phyloP scores from a whole-genome alignment of 2,888 invertebrate genomes.

The Syrista parreyssii region DNA sequence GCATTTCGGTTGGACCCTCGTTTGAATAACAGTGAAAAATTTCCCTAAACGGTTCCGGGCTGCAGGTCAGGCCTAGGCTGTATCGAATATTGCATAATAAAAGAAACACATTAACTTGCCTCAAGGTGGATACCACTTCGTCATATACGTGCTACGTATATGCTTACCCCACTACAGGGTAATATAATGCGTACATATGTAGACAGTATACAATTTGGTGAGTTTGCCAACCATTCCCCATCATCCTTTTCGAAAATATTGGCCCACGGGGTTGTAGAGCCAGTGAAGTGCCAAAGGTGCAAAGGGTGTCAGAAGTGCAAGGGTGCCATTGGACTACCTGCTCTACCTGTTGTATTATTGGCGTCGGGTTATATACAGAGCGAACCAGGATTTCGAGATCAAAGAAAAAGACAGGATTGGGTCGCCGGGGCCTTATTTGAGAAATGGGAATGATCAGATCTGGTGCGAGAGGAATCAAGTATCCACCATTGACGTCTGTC shows the following conservation, averaged over 20 bases:
- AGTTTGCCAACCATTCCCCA: neutral
- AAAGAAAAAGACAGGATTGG: neutral
- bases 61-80: conserved; percentile 48
- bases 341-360: conserved; percentile 55
- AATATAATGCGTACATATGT: neutral
- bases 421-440: conserved; percentile 7
- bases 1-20: conserved; percentile 57
- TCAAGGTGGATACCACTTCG: conserved; percentile 9
- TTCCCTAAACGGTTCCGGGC: conserved; percentile 64
- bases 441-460: conserved; percentile 53
- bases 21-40: conserved; percentile 65
- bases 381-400: neutral
- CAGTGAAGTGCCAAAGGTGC: neutral
- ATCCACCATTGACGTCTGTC: conserved; percentile 48
- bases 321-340: conserved; percentile 51
- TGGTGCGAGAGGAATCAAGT: conserved; percentile 54
- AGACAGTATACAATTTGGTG: neutral
- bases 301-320: conserved; percentile 22
- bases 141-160: neutral
- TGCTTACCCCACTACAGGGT: neutral
- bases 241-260: neutral
- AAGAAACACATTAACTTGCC: conserved; percentile 48
- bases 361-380: neutral
- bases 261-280: neutral
- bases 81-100: conserved; percentile 61